Percentiles rank a stretch among this genome's conserved stretches.
Evolutionary conservation across 37 sponge, comb jelly and placozoan genomes (phyloP).

Genomic region (Bolinopsis microptera): DNA sequence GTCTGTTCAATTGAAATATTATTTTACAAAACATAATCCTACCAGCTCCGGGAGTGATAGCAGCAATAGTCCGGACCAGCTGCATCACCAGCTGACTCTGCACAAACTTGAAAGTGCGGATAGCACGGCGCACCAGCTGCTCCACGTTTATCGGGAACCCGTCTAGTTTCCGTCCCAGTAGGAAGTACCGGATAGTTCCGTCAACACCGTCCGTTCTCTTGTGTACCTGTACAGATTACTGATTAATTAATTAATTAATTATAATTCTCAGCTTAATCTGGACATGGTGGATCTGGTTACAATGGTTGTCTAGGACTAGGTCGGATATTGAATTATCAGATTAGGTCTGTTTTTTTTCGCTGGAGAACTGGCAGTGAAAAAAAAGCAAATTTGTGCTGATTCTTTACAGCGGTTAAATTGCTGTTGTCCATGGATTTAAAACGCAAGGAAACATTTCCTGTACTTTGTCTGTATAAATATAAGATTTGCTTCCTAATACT

Average conservation of each 20-base stretch:
- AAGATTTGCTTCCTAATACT: neutral
- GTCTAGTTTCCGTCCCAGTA: constrained; percentile 16
- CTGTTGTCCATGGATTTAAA: too few species aligned
- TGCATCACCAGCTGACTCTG: neutral
- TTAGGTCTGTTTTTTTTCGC: too few species aligned
- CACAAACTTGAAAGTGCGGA: constrained; percentile 7
- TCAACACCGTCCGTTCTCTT: constrained; percentile 6
- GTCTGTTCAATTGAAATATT: too few species aligned
- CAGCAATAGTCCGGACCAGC: constrained; percentile 21
- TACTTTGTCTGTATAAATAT: neutral
- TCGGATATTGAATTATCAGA: too few species aligned
- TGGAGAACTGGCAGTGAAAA: too few species aligned
- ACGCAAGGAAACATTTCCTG: neutral
- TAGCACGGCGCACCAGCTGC: constrained; percentile 5
- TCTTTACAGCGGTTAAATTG: too few species aligned
- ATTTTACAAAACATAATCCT: too few species aligned
- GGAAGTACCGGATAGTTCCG: constrained; percentile 2
- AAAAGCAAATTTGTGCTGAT: too few species aligned
- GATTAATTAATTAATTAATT: neutral
- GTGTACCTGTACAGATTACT: neutral
- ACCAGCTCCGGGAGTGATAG: constrained; percentile 39
- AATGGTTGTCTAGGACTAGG: too few species aligned
- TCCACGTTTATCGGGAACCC: constrained; percentile 50
- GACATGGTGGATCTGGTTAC: too few species aligned
- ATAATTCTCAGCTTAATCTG: too few species aligned